Evolutionary conservation across 2,888 invertebrate genomes (phyloP).

Genomic region (Piscicola geometra): DNA sequence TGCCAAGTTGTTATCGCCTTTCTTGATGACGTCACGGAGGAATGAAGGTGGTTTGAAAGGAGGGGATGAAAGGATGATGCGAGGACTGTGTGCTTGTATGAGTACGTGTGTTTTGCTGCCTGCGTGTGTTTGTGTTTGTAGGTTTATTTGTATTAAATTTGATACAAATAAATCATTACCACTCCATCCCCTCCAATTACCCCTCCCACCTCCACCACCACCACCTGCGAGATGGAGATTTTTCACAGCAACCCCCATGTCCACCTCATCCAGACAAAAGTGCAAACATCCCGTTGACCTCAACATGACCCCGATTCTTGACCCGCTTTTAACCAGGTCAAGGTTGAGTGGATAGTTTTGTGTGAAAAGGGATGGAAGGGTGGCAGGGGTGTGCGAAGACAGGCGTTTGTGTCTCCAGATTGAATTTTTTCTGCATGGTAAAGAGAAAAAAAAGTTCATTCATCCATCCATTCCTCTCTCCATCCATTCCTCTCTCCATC

Average conservation of each 20-base stretch:
- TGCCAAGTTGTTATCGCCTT: not conserved
- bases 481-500: too few species aligned
- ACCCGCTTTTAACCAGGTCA: conserved; percentile 73
- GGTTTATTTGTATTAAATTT: too few species aligned
- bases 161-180: too few species aligned
- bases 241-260: conserved; percentile 52
- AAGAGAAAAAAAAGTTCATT: too few species aligned
- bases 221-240: conserved; percentile 49
- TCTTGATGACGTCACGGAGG: not conserved
- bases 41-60: not conserved
- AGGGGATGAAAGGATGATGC: not conserved
- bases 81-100: not conserved
- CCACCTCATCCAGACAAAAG: conserved; percentile 52
- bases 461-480: too few species aligned
- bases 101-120: not conserved
- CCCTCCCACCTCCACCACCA: too few species aligned
- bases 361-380: too few species aligned
- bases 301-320: conserved; percentile 80
- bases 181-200: too few species aligned
- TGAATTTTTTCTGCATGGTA: too few species aligned
- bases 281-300: conserved; percentile 70
- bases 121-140: too few species aligned
- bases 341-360: conserved; percentile 81
- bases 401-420: too few species aligned
- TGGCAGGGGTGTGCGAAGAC: too few species aligned